Percentiles rank a stretch among this genome's conserved stretches.
Evolutionary conservation across 2,888 invertebrate species (phyloP).

Genomic region (Amitus sp.): DNA sequence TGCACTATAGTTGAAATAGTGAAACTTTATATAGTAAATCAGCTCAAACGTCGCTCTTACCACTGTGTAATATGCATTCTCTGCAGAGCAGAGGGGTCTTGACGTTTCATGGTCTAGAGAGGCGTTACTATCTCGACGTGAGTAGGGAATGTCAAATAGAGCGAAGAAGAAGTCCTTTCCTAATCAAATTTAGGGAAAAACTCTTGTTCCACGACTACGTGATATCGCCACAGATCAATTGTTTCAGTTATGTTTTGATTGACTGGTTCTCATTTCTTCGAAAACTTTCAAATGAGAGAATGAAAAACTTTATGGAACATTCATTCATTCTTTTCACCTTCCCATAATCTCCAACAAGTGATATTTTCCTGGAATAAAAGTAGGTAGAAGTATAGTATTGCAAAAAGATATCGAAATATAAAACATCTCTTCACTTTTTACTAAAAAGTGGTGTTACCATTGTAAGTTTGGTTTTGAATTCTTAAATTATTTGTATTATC

Average conservation of each 20-base stretch:
- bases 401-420: too few relatives aligned
- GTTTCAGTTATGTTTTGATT: slow-evolving; percentile 22
- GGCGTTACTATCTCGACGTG: slow-evolving; percentile 40
- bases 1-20: slow-evolving; percentile 55
- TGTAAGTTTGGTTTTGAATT: too few relatives aligned
- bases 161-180: slow-evolving; percentile 61
- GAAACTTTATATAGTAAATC: slow-evolving; percentile 63
- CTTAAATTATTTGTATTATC: too few relatives aligned
- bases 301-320: not conserved
- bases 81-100: slow-evolving; percentile 51
- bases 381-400: too few relatives aligned
- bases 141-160: slow-evolving; percentile 64
- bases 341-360: too few relatives aligned
- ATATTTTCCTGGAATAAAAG: too few relatives aligned
- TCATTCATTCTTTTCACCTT: too few relatives aligned
- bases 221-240: slow-evolving; percentile 33
- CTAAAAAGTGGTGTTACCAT: too few relatives aligned
- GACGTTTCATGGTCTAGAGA: slow-evolving; percentile 46
- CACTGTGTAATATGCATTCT: slow-evolving; percentile 61
- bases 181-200: slow-evolving; percentile 60
- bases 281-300: not conserved
- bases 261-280: not conserved
- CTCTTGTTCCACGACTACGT: slow-evolving; percentile 20
- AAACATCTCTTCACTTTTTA: too few relatives aligned
- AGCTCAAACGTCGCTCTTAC: slow-evolving; percentile 59